These are phyloP conservation scores for Drosophila repleta DNA, from an alignment of 1,140 invertebrate genomes.

Conservation along the genomic window DNA sequence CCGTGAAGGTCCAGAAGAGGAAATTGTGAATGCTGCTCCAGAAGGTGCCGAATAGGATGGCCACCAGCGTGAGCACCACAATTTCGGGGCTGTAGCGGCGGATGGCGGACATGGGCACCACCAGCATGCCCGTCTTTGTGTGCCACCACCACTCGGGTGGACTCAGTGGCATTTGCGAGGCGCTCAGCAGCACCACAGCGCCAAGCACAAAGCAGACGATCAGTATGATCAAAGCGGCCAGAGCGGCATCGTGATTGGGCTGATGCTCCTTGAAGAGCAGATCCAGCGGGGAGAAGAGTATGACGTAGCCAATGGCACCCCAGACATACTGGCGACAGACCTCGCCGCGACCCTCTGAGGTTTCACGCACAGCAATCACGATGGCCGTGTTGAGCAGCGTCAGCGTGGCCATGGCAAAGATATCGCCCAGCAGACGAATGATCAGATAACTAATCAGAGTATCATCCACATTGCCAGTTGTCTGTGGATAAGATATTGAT, in stretches of 20 bases:
- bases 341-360: slow-evolving; percentile 90
- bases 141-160: slow-evolving; percentile 94
- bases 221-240: slow-evolving; percentile 85
- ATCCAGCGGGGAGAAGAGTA: slow-evolving; percentile 89
- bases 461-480: slow-evolving; percentile 86
- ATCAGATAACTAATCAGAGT: slow-evolving; percentile 90
- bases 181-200: slow-evolving; percentile 66
- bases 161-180: slow-evolving; percentile 88
- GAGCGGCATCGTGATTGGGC: slow-evolving; percentile 38
- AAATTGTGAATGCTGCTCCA: slow-evolving; percentile 92
- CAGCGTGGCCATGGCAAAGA: slow-evolving; percentile 89
- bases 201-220: slow-evolving; percentile 85
- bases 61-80: slow-evolving; percentile 87
- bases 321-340: slow-evolving; percentile 92
- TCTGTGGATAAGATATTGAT: slow-evolving; percentile 23
- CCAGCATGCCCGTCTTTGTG: slow-evolving; percentile 89
- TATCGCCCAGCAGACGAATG: slow-evolving; percentile 89
- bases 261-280: slow-evolving; percentile 77
- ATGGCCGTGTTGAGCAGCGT: slow-evolving; percentile 90
- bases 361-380: slow-evolving; percentile 92
- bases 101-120: slow-evolving; percentile 90
- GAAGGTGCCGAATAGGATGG: slow-evolving; percentile 89
- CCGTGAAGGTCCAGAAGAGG: slow-evolving; percentile 86
- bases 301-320: slow-evolving; percentile 89
- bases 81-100: slow-evolving; percentile 89